Base-by-base conservation (phyloP, 2,113 vertebrate species). In the Struthio camelus region DNA sequence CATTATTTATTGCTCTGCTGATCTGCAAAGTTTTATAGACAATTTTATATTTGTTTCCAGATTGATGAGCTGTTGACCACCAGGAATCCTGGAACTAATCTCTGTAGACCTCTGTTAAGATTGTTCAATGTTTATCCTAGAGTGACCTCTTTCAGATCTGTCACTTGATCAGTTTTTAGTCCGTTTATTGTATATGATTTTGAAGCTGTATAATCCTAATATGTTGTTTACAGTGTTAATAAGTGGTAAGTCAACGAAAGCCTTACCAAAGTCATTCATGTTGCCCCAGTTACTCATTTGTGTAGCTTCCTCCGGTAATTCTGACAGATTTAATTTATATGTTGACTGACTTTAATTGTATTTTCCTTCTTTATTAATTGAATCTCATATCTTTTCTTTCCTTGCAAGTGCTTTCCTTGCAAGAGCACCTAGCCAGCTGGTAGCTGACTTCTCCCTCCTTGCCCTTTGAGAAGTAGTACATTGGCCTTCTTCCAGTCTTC, bases 361-460 rank as follows among this genome's bases (percentile, higher is more conserved):
- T 58, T 58, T 58, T 58, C 32, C 56, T 58, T 58, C 56, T 32
- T 58, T 58, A 16, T 58, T 58, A 32, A 58, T 58, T 32, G 56
- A 32, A 58, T 58, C 16, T 32, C 56, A 8, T 27, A 32, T 58
- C 28, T 32, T 25, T 25, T 58, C 32, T 58, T 32, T 17, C 30
- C 28, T 58, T 58, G 28, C 9, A 58, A 18, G 56, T 58, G 56
- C 30, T 58, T 58, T 58, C 56, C n/a, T n/a, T n/a, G n/a, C n/a
- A n/a, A 58, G 30, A 58, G 56, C 30, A 58, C 32, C 30, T 58
- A 58, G 56, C 56, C 8, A 18, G 15, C 32, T 58, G 56, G 56
- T 58, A 18, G 28, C 28, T 58, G 54, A 32, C 15, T 58, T 58
- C 17, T 10, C 54, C 18, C 28, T 58, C 56, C 0, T 0, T 40